Evolutionary conservation across 2,797 vertebrate genomes (phyloP).

Genomic region (Poecilia picta): DNA sequence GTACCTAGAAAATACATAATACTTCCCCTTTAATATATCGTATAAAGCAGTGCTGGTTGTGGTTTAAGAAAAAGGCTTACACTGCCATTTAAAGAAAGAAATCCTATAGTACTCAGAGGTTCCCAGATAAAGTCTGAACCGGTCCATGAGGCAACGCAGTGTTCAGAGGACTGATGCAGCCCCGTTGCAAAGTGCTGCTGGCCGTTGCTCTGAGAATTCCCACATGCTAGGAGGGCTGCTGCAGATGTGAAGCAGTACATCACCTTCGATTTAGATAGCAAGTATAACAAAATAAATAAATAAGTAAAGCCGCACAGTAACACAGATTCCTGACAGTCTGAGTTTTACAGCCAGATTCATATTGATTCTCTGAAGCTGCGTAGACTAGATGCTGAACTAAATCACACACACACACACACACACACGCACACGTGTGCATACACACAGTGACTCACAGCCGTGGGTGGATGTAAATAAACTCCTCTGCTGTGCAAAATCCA

Average conservation of each 20-base stretch:
- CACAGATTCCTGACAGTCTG: conserved; percentile 7
- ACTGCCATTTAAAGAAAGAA: neutral
- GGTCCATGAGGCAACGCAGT: conserved; percentile 7
- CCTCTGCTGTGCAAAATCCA: conserved; percentile 19
- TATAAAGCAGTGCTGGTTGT: neutral
- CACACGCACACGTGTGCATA: neutral
- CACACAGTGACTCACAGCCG: neutral
- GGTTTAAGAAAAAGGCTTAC: neutral
- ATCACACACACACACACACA: conserved; percentile 15
- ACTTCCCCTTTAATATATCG: no score
- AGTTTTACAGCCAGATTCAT: conserved; percentile 21
- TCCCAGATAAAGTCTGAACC: conserved; percentile 30
- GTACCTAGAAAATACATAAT: no score
- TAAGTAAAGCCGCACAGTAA: conserved; percentile 11
- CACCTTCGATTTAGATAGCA: conserved; percentile 16
- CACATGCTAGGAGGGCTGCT: conserved; percentile 22
- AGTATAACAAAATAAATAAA: conserved; percentile 13
- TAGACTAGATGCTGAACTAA: conserved; percentile 24
- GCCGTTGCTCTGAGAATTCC: conserved; percentile 1
- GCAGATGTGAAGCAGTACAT: neutral
- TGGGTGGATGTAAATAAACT: conserved; percentile 22
- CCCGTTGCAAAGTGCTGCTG: conserved; percentile 16
- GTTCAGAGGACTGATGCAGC: conserved; percentile 11
- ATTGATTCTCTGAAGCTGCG: conserved; percentile 29
- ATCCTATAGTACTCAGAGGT: neutral